phyloP scores from a whole-genome alignment of 1,140 invertebrate species.

The Drosophila asahinai region DNA sequence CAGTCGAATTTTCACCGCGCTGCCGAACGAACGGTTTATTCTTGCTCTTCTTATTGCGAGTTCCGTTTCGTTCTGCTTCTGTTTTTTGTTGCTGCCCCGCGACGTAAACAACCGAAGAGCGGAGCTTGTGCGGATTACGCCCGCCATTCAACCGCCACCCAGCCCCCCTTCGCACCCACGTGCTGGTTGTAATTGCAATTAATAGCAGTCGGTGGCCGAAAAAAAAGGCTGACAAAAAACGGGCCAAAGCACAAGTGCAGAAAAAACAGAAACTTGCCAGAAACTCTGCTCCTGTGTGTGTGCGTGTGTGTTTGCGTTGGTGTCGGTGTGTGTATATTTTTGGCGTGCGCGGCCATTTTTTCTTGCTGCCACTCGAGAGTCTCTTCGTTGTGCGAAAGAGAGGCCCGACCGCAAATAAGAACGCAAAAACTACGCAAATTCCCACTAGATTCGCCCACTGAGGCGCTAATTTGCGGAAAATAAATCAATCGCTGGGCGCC shows the following conservation, averaged over 20 bases:
- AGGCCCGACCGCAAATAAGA: conserved; percentile 47
- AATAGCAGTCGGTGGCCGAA: conserved; percentile 52
- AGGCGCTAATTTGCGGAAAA: conserved; percentile 30
- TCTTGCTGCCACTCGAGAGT: conserved; percentile 57
- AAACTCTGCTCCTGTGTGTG: conserved; percentile 12
- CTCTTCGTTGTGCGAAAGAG: conserved; percentile 57
- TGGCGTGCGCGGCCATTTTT: conserved; percentile 82
- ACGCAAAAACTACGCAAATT: conserved; percentile 34
- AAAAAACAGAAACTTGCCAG: conserved; percentile 53
- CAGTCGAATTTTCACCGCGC: conserved; percentile 64
- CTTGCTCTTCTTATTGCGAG: conserved; percentile 41
- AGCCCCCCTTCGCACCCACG: conserved; percentile 8
- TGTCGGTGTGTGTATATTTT: conserved; percentile 72
- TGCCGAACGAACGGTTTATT: conserved; percentile 47
- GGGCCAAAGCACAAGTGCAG: conserved; percentile 68
- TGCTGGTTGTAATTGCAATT: conserved; percentile 47
- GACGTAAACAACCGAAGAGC: conserved; percentile 52
- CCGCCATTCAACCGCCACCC: conserved; percentile 8
- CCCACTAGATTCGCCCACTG: conserved; percentile 27
- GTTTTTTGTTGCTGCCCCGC: conserved; percentile 26
- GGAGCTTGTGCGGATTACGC: conserved; percentile 21
- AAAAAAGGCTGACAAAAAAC: conserved; percentile 51
- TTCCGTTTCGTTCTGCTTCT: conserved; percentile 36
- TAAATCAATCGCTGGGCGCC: conserved; percentile 40
- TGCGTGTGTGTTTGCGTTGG: conserved; percentile 30